Evolutionary conservation across 2,797 vertebrate genomes (phyloP).

Genomic region (Bufotes viridis): DNA sequence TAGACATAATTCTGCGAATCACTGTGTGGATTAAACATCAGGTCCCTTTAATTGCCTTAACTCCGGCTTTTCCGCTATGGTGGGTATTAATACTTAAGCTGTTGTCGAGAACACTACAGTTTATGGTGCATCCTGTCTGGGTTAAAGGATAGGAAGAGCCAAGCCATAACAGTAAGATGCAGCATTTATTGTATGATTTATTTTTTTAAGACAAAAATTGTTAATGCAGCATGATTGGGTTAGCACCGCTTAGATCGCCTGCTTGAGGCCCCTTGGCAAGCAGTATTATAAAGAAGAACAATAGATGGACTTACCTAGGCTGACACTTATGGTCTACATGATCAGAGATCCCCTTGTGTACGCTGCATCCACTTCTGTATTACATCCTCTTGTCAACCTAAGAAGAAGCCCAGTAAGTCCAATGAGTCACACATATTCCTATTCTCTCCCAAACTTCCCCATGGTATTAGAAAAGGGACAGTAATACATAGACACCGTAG

Average conservation of each 20-base stretch:
- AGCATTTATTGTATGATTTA: not conserved
- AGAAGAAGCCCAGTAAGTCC: constrained; percentile 45
- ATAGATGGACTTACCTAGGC: constrained; percentile 60
- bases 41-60: constrained; percentile 55
- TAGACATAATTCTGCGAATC: constrained; percentile 47
- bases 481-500: constrained; percentile 42
- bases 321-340: constrained; percentile 59
- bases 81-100: constrained; percentile 53
- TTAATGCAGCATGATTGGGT: not conserved
- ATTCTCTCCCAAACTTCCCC: constrained; percentile 51
- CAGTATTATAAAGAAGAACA: constrained; percentile 28
- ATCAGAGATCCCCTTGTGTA: constrained; percentile 53
- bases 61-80: constrained; percentile 43
- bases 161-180: not conserved
- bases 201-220: not conserved
- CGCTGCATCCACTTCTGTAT: constrained; percentile 39
- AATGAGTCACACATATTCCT: constrained; percentile 52
- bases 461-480: constrained; percentile 24
- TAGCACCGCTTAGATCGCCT: not conserved
- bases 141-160: not conserved
- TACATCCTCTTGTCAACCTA: constrained; percentile 55
- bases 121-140: constrained; percentile 28
- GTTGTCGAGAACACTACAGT: constrained; percentile 39
- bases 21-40: constrained; percentile 52
- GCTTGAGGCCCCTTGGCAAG: constrained; percentile 18